phyloP scores from a whole-genome alignment of 2,888 invertebrate species.

The Dendrolimus houi region DNA sequence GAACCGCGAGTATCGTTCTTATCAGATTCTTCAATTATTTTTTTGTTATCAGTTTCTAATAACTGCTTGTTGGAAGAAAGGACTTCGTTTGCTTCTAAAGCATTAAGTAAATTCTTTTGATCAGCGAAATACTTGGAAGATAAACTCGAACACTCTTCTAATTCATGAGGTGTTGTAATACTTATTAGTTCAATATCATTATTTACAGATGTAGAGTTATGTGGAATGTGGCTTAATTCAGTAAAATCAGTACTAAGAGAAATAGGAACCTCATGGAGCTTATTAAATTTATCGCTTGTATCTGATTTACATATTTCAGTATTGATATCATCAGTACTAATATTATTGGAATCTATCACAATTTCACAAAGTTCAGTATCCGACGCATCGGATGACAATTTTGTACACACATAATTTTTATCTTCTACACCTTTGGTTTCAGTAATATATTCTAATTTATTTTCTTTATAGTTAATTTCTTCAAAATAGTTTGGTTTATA shows the following conservation, averaged over 20 bases:
- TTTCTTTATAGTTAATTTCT: constrained; percentile 3
- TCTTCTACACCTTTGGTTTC: background rate
- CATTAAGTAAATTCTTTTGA: constrained; percentile 34
- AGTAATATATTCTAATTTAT: constrained; percentile 2
- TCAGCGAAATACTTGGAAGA: constrained; percentile 33
- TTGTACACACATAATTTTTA: background rate
- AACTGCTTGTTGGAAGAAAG: constrained; percentile 3
- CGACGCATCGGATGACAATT: background rate
- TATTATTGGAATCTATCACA: background rate
- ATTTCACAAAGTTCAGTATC: constrained; percentile 1
- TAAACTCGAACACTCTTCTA: background rate
- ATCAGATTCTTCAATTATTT: background rate
- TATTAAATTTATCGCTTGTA: too few relatives aligned
- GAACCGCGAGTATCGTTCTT: background rate
- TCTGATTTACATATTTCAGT: constrained; percentile 2
- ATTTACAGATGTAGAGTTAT: background rate
- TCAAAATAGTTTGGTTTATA: background rate
- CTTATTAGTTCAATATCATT: constrained; percentile 16
- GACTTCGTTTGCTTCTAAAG: constrained; percentile 21
- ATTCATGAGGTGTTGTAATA: background rate
- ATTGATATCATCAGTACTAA: constrained; percentile 6
- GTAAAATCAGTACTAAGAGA: background rate
- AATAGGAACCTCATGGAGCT: too few relatives aligned
- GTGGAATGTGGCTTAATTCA: background rate
- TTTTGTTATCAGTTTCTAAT: constrained; percentile 11